Evolutionary conservation across 2,113 vertebrate genomes (phyloP), one percentile per base, ranked within the genome.

Genomic region (Cinclus cinclus): DNA sequence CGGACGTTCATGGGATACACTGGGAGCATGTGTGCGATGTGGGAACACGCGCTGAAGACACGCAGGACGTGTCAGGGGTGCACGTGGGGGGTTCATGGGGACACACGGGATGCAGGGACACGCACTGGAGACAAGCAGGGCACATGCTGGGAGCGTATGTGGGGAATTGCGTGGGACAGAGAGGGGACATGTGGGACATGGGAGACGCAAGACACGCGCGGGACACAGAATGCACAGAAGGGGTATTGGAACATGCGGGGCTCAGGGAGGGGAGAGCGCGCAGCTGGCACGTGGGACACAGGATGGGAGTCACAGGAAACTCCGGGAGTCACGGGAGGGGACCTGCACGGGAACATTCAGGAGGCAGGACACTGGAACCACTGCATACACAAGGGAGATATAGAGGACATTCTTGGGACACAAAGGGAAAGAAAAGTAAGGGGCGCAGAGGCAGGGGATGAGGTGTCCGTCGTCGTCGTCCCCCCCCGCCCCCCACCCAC

Each of bases 241-340:
- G 35, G 37, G 41, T 13, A 0, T 0, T 12, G 50, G 58, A 71
- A 30, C 35, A 5, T 9, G 10, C 6, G 4, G 28, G 23, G 42
- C 14, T 50, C 49, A 37, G 11, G 44, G 1, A 44, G 55, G 42
- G 50, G 42, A 46, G 7, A 63, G 71, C 55, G 46, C 50, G 27
- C 37, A 8, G 64, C 60, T 14, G 35, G 11, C 17, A 62, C 22
- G 20, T 27, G 50, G 41, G 35, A 37, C 49, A 13, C 37, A 7
- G 22, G 65, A 13, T 5, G 23, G 81, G 15, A 52, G 42, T 7
- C 30, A 5, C 56, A 5, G 50, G 33, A 33, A 28, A 21, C 44
- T 5, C 46, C 35, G 35, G 35, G 35, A 37, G 35, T 37, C 35
- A 37, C 35, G 35, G 4, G 31, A 11, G 33, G 59, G 49, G 23